Base-by-base conservation (phyloP, 2,888 invertebrate species). In the Liposcelis brunnea region DNA sequence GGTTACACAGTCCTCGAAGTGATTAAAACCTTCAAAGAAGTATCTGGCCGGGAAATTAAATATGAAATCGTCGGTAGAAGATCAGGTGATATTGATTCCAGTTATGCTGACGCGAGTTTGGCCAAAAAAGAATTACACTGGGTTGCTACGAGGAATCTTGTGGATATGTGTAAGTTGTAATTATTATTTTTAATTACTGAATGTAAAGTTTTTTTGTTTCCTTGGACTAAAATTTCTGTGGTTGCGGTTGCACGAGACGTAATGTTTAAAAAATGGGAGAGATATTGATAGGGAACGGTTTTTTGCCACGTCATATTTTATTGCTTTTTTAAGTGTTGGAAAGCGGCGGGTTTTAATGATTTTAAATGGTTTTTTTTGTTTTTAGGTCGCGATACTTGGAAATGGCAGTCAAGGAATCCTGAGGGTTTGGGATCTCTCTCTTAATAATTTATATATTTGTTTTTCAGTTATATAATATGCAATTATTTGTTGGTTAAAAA, bases 371-470 rank as follows among this genome's bases (percentile, higher is more conserved):
- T 44, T 45, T 32, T 45, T 16, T 15, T 38, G 44, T 26, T 57
- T 55, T 8, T 57, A 68, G 73, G 73, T 60, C 63, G 59, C 8
- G 89, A 90, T 58, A 74, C 84, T 0, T 91, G 90, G 90, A 72
- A 72, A 44, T 91, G 90, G 90, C 90, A 91, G 62, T 74, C 75
- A 43, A 66, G 67, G 44, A 83, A 91, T 65, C 89, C 90, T 1
- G 70, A 78, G 49, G 90, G 90, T 1, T 86, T 59, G 37, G 60
- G 44, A 35, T 31, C 49, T 19, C 18, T 16, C 12, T 45, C 35
- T 45, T 48, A 42, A 36, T 26, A 12, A 15, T 14, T 3, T 7
- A 40, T n/a, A 40, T 15, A 26, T 40, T 40, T 40, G 5, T 40
- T 40, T 16, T 5, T 32, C 19, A 43, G 15, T n/a, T 1, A 42